Percentiles rank a stretch among this genome's conserved stretches.
Conservation (phyloP, 2,888 invertebrate species). For the Troides helena region DNA sequence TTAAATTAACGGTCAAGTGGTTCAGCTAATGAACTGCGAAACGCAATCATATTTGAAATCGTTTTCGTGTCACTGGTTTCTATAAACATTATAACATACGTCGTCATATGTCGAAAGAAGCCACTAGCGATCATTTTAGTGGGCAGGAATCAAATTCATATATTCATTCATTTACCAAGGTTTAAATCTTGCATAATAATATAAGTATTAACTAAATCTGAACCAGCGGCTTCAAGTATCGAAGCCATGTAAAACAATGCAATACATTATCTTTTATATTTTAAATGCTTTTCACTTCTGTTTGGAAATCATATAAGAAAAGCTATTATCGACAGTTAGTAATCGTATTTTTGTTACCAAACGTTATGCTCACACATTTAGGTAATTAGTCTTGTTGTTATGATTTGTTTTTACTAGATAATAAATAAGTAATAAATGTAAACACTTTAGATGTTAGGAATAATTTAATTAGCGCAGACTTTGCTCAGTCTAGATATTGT, state of each 20-base stretch:
- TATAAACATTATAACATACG: background rate
- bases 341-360: background rate
- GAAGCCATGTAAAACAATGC: too few relatives aligned
- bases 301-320: background rate
- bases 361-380: too few relatives aligned
- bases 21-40: slow-evolving; percentile 1
- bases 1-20: slow-evolving; percentile 4
- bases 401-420: too few relatives aligned
- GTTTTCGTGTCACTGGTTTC: background rate
- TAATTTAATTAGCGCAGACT: background rate
- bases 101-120: background rate
- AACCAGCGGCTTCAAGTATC: too few relatives aligned
- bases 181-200: too few relatives aligned
- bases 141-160: background rate
- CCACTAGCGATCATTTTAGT: background rate
- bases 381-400: too few relatives aligned
- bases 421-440: too few relatives aligned
- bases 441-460: background rate
- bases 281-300: background rate
- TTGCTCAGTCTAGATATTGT: background rate
- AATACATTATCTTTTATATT: too few relatives aligned
- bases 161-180: too few relatives aligned
- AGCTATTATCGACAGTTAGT: background rate
- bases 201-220: too few relatives aligned
- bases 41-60: slow-evolving; percentile 10